These are phyloP conservation scores for Odocoileus hemionus DNA, from an alignment of 2,113 vertebrate genomes.

Conservation along the genomic window DNA sequence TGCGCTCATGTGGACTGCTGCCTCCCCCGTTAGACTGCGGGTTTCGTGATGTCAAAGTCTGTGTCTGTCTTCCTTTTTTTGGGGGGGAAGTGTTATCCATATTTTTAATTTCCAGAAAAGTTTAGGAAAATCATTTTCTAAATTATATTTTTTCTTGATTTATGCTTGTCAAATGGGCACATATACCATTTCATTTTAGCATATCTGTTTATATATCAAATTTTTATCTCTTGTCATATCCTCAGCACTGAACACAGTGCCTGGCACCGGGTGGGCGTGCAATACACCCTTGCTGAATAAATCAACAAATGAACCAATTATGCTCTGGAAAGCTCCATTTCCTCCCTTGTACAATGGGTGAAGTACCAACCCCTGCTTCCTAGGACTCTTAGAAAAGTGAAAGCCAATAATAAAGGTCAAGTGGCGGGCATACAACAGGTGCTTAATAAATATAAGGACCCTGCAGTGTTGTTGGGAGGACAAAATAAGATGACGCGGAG, in stretches of 20 bases:
- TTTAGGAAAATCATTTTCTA: slow-evolving; percentile 7
- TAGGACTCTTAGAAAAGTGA: not conserved
- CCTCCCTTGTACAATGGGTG: not conserved
- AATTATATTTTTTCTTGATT: not conserved
- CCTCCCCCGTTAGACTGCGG: not conserved
- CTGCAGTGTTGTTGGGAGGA: not conserved
- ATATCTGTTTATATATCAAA: not conserved
- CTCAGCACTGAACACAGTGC: not conserved
- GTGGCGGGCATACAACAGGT: not conserved
- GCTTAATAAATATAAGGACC: not conserved
- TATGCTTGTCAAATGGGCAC: not conserved
- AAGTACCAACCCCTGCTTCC: not conserved
- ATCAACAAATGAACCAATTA: not conserved
- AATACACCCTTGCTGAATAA: not conserved
- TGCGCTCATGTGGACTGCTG: not conserved
- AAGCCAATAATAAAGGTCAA: not conserved
- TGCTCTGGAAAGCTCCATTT: not conserved
- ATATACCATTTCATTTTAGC: not conserved
- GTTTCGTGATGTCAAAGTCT: not conserved
- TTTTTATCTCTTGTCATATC: not conserved
- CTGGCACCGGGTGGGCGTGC: not conserved
- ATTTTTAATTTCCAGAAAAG: slow-evolving; percentile 34
- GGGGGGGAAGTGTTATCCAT: not conserved
- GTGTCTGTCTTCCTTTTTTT: not conserved
- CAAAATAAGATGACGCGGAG: not conserved